phyloP scores from a whole-genome alignment of 2,888 invertebrate species.

The Polydesmus complanatus region DNA sequence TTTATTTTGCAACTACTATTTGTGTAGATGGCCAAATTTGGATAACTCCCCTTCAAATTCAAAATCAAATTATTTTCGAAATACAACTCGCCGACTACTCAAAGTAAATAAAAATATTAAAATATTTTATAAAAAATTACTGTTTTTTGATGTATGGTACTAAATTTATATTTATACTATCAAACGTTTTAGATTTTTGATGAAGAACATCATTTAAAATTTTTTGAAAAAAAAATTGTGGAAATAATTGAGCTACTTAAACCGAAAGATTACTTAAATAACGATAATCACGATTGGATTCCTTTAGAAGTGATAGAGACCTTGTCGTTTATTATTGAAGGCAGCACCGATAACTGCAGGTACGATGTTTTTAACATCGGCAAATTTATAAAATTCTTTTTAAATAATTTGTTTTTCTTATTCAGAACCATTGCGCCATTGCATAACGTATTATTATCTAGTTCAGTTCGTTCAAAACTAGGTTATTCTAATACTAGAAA shows the following conservation, averaged over 20 bases:
- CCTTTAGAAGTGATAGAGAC: conserved; percentile 11
- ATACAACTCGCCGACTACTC: conserved; percentile 1
- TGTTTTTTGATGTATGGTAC: background rate
- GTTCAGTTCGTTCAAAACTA: background rate
- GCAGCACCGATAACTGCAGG: conserved; percentile 10
- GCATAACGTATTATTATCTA: conserved; percentile 8
- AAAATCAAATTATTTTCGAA: conserved; percentile 1
- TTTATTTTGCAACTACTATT: conserved; percentile 1
- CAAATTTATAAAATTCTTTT: background rate
- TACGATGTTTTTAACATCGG: background rate
- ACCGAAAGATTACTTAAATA: background rate
- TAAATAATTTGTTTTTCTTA: background rate
- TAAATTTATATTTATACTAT: background rate
- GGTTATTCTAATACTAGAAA: background rate
- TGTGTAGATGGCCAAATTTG: conserved; percentile 11
- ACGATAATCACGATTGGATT: background rate
- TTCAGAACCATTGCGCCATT: conserved; percentile 7
- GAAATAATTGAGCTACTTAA: conserved; percentile 15
- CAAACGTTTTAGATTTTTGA: conserved; percentile 12
- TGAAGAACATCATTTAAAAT: conserved; percentile 12
- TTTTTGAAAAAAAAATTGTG: conserved; percentile 11
- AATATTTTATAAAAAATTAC: too few relatives aligned
- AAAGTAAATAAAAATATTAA: background rate
- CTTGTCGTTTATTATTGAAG: conserved; percentile 14
- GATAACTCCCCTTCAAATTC: background rate